Evolutionary conservation across 2,888 invertebrate species (phyloP), one percentile per base, ranked within the genome.

Genomic region (Tricholauxania praeusta): DNA sequence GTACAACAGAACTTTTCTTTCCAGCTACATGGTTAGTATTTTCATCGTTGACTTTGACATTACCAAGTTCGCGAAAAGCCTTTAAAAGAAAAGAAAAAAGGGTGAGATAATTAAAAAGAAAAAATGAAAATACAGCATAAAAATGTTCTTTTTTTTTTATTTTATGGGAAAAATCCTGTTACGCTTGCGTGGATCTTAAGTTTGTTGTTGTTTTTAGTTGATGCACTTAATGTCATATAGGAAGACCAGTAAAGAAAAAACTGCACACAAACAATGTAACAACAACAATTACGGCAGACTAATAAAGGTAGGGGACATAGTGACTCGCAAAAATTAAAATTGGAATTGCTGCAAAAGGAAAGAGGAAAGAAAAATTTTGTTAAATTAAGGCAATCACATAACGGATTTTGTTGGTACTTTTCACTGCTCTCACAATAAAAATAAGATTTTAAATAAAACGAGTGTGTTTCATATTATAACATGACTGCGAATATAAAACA

Each of bases 1-100:
- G 82, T 68, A 82, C 81, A 53, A 82, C 81, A 82, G 77, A 79
- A n/a, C 67, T 72, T 48, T 89, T 89, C 66, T 86, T 86, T 49
- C 64, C 75, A 49, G 72, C 79, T 67, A 75, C 77, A 17, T 68
- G 76, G 14, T 59, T 64, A 28, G 78, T 83, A 81, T 75, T 74
- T 62, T 78, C 77, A 72, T 78, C 74, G 14, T 78, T 76, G 55
- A 55, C 66, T 55, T 78, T 79, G n/a, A 78, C 75, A 72, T 81
- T 82, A 66, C 78, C 77, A 70, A 80, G 77, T 39, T 83, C 82
- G 62, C 85, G 84, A 69, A 86, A 79, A 63, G 80, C 82, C 84
- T 85, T 65, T 28, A 12, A 47, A 59, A 51, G n/a, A 48, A 53
- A 39, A 53, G 32, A 17, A 63, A 10, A 12, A 19, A 19, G 52